These are phyloP conservation scores for Thalpophila matura DNA, from an alignment of 2,888 invertebrate genomes.

Conservation along the genomic window DNA sequence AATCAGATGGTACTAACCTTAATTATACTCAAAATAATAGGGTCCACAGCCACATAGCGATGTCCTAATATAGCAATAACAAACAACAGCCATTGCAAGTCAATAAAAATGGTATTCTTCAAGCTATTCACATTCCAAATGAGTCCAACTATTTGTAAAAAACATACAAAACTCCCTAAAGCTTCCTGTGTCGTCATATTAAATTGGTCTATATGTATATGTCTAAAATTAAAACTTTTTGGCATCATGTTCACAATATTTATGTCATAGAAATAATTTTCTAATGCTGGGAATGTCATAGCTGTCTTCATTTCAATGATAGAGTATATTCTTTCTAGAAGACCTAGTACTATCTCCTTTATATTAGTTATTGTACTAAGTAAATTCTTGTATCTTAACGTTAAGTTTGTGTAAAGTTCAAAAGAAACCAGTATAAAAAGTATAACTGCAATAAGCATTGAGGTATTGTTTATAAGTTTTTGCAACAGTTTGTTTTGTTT, in stretches of 20 bases:
- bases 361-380: conserved; percentile 78
- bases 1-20: conserved; percentile 76
- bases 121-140: conserved; percentile 80
- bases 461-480: conserved; percentile 78
- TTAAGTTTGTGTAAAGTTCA: conserved; percentile 78
- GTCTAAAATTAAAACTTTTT: conserved; percentile 72
- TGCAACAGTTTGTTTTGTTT: conserved; percentile 71
- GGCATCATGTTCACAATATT: conserved; percentile 71
- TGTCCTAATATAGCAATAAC: conserved; percentile 75
- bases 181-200: conserved; percentile 79
- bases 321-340: conserved; percentile 80
- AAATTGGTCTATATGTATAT: conserved; percentile 70
- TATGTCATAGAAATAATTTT: conserved; percentile 76
- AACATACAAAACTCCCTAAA: conserved; percentile 81
- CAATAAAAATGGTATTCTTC: conserved; percentile 80
- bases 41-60: conserved; percentile 69
- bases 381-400: conserved; percentile 76
- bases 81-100: conserved; percentile 83
- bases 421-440: conserved; percentile 78
- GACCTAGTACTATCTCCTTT: conserved; percentile 75
- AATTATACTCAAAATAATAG: conserved; percentile 74
- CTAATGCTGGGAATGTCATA: conserved; percentile 84
- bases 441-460: conserved; percentile 76
- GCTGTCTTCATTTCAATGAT: conserved; percentile 84
- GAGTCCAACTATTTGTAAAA: conserved; percentile 84